phyloP scores from a whole-genome alignment of 2,113 vertebrate genomes.

The Sclerurus mexicanus region DNA sequence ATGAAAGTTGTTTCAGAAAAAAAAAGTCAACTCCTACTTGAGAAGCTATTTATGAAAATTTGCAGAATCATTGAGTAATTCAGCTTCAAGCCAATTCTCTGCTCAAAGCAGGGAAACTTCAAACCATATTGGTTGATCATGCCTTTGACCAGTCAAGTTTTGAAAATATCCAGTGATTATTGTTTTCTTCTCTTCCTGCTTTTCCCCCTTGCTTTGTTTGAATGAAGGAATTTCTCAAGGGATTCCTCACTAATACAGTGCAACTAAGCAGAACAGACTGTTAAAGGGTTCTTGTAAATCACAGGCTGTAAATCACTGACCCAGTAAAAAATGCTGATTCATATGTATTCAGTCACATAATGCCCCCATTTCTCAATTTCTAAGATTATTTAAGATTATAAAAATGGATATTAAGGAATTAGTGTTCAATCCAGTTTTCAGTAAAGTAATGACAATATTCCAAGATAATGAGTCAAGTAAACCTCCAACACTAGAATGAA shows the following conservation, averaged over 20 bases:
- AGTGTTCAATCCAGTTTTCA: background rate
- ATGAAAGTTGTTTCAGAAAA: background rate
- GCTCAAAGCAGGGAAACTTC: background rate
- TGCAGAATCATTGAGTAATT: background rate
- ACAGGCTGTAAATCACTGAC: background rate
- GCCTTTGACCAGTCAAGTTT: background rate
- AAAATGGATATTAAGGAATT: background rate
- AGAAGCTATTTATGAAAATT: background rate
- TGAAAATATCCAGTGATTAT: background rate
- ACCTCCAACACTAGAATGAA: background rate
- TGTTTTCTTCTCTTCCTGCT: background rate
- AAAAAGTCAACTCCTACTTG: fast-evolving
- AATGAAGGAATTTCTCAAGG: background rate
- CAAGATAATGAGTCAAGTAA: background rate
- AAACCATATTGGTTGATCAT: background rate
- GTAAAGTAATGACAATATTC: background rate
- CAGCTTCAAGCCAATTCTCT: background rate
- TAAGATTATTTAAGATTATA: background rate
- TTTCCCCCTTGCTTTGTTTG: background rate
- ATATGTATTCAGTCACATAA: background rate
- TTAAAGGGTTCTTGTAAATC: background rate
- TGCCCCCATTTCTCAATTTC: background rate
- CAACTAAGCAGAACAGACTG: background rate
- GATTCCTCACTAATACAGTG: background rate
- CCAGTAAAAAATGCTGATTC: background rate